Percentiles rank a stretch among this genome's conserved stretches.
Conservation (phyloP, 2,113 vertebrate genomes). For the Benthochromis sp. region DNA sequence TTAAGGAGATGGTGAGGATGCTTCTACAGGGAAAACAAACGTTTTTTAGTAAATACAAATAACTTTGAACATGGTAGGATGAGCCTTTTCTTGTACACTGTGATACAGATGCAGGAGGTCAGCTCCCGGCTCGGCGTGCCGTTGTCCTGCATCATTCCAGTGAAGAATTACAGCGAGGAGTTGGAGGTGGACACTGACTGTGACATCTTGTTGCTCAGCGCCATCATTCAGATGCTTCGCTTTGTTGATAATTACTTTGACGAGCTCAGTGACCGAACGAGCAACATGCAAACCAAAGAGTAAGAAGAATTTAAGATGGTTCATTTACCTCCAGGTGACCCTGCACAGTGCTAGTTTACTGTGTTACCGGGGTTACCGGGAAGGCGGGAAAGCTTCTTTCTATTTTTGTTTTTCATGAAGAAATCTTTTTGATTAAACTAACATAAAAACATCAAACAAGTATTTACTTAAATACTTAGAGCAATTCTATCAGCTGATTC, state of each 20-base stretch:
- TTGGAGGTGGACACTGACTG: conserved; percentile 36
- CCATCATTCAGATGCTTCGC: conserved; percentile 33
- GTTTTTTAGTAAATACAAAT: not conserved
- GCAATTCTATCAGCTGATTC: not conserved
- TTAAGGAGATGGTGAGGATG: conserved; percentile 7
- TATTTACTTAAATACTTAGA: not conserved
- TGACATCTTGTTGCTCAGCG: conserved; percentile 56
- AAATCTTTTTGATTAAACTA: not conserved
- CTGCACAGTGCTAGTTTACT: not conserved
- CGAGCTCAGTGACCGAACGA: not conserved
- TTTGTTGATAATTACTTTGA: conserved; percentile 29
- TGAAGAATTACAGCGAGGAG: conserved; percentile 64
- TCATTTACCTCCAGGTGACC: not conserved
- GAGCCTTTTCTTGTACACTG: rapidly evolving
- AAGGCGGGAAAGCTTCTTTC: not conserved
- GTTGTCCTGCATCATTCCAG: conserved; percentile 23
- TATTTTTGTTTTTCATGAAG: not conserved
- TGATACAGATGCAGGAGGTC: conserved; percentile 17
- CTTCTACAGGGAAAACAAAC: not conserved
- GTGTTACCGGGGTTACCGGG: not conserved
- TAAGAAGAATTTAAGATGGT: not conserved
- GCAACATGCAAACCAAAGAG: not conserved
- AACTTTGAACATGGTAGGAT: not conserved
- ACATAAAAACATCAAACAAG: not conserved
- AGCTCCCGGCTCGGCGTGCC: conserved; percentile 1